A percentile compares a stretch with the other conserved stretches of the same genome.
These are phyloP conservation scores for Nyctibius grandis DNA, from an alignment of 2,797 vertebrate genomes.

Conservation along the genomic window DNA sequence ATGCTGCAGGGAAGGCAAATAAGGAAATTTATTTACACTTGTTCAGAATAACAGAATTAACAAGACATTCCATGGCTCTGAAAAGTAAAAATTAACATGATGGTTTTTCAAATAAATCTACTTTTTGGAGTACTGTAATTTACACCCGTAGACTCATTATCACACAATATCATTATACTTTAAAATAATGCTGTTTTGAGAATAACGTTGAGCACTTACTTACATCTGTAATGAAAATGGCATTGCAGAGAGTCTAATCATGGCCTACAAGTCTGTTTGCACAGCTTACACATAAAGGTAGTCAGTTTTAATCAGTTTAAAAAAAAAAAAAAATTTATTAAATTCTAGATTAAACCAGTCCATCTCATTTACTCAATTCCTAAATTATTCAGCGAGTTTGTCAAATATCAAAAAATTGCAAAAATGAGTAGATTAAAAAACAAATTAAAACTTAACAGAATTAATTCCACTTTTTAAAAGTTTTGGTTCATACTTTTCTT, in stretches of 20 bases:
- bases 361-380: background rate
- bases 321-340: background rate
- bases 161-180: background rate
- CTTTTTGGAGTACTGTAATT: background rate
- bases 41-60: slow-evolving; percentile 3
- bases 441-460: background rate
- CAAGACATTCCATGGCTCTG: background rate
- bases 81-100: background rate
- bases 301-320: rapidly evolving
- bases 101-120: background rate
- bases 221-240: background rate
- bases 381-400: background rate
- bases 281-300: background rate
- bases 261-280: background rate
- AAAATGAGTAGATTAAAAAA: background rate
- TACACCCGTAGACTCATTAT: background rate
- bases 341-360: background rate
- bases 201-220: background rate
- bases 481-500: background rate
- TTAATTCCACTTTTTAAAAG: background rate
- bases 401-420: background rate
- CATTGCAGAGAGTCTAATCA: background rate
- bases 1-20: background rate
- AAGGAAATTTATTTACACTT: slow-evolving; percentile 32
- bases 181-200: background rate